Percentiles rank a stretch among this genome's conserved stretches.
Conservation (phyloP, 2,888 invertebrate species). For the Sminthurides aquaticus region DNA sequence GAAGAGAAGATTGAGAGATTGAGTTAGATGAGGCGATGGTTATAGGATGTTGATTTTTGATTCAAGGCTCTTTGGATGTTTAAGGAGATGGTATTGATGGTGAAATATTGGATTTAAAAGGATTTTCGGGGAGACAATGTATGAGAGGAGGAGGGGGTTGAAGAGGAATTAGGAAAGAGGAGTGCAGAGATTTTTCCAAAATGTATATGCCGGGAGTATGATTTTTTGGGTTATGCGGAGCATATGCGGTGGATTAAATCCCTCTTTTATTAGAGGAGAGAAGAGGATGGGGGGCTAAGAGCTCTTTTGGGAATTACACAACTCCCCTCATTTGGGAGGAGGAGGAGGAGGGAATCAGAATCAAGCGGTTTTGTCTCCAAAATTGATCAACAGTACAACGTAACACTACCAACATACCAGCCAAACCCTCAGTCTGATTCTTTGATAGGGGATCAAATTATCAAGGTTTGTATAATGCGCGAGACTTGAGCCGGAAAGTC, state of each 20-base stretch:
- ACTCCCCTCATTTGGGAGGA: background rate
- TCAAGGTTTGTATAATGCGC: background rate
- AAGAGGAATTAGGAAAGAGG: too few species aligned
- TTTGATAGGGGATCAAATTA: background rate
- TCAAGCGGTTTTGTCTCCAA: background rate
- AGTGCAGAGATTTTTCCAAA: too few species aligned
- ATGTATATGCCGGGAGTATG: background rate
- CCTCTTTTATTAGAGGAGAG: background rate
- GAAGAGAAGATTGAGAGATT: background rate
- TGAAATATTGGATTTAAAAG: background rate
- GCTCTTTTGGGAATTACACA: background rate
- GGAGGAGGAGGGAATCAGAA: too few species aligned
- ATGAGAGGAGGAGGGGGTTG: background rate
- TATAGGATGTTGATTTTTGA: constrained; percentile 8
- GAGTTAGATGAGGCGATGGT: background rate
- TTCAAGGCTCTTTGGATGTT: background rate
- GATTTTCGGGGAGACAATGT: background rate
- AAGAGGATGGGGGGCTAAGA: constrained; percentile 1
- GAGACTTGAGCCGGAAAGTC: too few species aligned
- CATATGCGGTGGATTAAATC: constrained; percentile 7
- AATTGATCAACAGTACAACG: background rate
- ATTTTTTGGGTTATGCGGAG: constrained; percentile 4
- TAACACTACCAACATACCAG: background rate
- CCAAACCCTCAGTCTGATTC: too few species aligned
- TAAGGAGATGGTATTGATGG: background rate